These are phyloP conservation scores for Euura saliciscinereae DNA, from an alignment of 1,140 invertebrate genomes.

Conservation along the genomic window DNA sequence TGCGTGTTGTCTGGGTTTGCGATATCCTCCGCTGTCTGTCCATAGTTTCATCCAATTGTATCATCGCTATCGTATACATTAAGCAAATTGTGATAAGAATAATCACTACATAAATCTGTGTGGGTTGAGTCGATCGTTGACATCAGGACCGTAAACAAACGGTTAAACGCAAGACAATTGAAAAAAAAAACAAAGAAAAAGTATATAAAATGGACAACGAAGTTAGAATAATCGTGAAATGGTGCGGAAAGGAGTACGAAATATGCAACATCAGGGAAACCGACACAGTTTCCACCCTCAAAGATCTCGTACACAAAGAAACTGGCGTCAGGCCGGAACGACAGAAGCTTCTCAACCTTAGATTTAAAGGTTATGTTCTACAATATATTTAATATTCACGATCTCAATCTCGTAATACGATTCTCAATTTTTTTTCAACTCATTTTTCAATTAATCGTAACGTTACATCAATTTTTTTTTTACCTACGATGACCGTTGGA, in stretches of 20 bases:
- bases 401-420: not conserved
- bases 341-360: constrained; percentile 93
- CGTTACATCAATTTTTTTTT: not conserved
- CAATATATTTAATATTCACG: constrained; percentile 17
- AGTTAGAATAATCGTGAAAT: constrained; percentile 79
- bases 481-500: no score
- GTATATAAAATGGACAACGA: constrained; percentile 49
- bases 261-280: constrained; percentile 71
- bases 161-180: no score
- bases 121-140: no score
- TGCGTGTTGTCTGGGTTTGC: not conserved
- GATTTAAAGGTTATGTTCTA: constrained; percentile 78
- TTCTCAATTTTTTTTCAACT: constrained; percentile 15
- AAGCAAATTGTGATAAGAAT: no score
- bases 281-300: constrained; percentile 80
- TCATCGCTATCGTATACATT: no score
- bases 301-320: constrained; percentile 77
- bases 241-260: constrained; percentile 87
- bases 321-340: constrained; percentile 88
- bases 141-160: no score
- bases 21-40: no score
- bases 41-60: no score
- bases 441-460: constrained; percentile 9
- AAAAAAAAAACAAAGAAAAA: no score
- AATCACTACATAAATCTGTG: no score